phyloP scores from a whole-genome alignment of 2,113 vertebrate genomes.

The Oreochromis aureus region DNA sequence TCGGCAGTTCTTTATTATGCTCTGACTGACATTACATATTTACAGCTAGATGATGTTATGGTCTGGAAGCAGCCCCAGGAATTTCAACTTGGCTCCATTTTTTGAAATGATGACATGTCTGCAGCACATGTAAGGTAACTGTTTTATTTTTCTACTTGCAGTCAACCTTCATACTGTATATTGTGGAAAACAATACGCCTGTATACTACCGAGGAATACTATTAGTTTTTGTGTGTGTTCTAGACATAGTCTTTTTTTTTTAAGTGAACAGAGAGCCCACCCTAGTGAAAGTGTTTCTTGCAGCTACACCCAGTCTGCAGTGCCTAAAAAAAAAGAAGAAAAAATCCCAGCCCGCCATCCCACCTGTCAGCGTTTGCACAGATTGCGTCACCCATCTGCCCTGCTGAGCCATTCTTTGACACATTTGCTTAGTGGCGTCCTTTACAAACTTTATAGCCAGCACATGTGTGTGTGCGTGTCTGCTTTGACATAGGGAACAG shows the following conservation, averaged over 20 bases:
- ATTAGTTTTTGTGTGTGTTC: neutral
- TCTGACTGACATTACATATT: conserved; percentile 1
- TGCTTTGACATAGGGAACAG: conserved; percentile 53
- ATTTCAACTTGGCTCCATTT: conserved; percentile 7
- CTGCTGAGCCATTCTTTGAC: conserved; percentile 32
- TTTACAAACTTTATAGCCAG: conserved; percentile 47
- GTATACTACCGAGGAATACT: neutral
- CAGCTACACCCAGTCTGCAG: neutral
- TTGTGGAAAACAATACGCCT: neutral
- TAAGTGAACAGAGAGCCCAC: neutral
- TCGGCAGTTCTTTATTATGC: neutral
- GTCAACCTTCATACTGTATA: neutral
- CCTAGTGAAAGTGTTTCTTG: neutral
- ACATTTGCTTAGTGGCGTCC: conserved; percentile 53
- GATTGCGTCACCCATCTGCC: conserved; percentile 45
- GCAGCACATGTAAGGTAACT: conserved; percentile 11
- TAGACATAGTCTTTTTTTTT: neutral
- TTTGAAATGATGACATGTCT: conserved; percentile 31
- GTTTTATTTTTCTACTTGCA: conserved; percentile 22
- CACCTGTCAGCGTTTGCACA: conserved; percentile 60
- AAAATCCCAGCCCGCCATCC: neutral
- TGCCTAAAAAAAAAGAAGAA: neutral
- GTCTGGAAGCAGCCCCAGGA: conserved; percentile 23
- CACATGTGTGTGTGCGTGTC: conserved; percentile 45
- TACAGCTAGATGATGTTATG: conserved; percentile 27